Conservation (phyloP, 2,113 vertebrate genomes). For the Trematocara nigrifrons region DNA sequence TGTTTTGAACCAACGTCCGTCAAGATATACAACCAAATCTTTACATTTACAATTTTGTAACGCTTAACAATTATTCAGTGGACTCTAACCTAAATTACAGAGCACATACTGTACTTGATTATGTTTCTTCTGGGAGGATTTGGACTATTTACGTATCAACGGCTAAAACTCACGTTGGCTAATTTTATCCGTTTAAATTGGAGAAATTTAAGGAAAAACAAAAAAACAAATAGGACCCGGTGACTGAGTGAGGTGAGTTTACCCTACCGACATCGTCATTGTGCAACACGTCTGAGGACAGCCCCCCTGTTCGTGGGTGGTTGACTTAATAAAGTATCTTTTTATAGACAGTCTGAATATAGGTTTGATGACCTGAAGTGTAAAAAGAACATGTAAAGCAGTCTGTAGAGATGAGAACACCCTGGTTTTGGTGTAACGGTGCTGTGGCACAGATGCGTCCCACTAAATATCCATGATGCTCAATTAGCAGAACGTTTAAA, state of each 20-base stretch:
- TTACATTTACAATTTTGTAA: constrained; percentile 22
- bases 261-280: background rate
- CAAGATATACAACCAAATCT: constrained; percentile 5
- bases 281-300: background rate
- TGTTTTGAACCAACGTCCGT: background rate
- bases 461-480: background rate
- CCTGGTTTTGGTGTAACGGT: background rate
- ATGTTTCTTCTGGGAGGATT: background rate
- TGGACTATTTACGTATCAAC: background rate
- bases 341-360: background rate
- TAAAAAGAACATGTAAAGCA: background rate
- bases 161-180: background rate
- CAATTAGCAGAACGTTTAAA: background rate
- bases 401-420: background rate
- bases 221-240: background rate
- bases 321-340: background rate
- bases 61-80: background rate
- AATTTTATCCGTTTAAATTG: background rate
- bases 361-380: background rate
- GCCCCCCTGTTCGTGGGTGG: background rate
- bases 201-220: background rate
- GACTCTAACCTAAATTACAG: background rate
- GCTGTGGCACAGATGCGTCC: background rate
- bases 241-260: background rate
- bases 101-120: background rate